A percentile compares a stretch with the other conserved stretches of the same genome.
phyloP scores from a whole-genome alignment of 2,888 invertebrate genomes.

The Lamproptera curius region DNA sequence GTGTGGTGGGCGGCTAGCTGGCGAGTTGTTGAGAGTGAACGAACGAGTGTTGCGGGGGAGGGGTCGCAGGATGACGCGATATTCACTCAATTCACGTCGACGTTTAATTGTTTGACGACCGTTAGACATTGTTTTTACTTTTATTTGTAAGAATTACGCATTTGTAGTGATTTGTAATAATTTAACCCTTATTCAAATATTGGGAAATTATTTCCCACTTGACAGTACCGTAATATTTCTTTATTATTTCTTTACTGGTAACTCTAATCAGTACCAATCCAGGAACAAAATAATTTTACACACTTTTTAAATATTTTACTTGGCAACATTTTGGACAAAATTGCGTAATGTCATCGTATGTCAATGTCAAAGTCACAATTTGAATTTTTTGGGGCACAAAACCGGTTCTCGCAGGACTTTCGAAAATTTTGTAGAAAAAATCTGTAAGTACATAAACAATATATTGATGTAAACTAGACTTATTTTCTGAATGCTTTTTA shows the following conservation, averaged over 20 bases:
- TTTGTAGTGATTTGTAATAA: no score
- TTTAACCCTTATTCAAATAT: no score
- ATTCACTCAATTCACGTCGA: no score
- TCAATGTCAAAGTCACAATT: constrained; percentile 20
- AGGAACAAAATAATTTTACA: constrained; percentile 14
- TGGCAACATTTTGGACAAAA: constrained; percentile 13
- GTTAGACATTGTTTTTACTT: no score
- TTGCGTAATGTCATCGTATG: constrained; percentile 12
- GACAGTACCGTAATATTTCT: constrained; percentile 14
- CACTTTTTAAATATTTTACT: constrained; percentile 13
- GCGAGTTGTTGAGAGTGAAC: no score
- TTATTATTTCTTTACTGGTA: constrained; percentile 14
- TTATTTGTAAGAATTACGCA: no score
- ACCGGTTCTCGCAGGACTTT: constrained; percentile 15
- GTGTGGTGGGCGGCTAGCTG: no score
- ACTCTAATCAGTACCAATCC: constrained; percentile 9
- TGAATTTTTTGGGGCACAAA: constrained; percentile 17
- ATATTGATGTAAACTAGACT: constrained; percentile 19
- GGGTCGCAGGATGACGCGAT: no score
- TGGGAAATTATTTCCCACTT: constrained; percentile 15
- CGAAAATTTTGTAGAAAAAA: constrained; percentile 15
- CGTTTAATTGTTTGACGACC: no score
- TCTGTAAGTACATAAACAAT: constrained; percentile 17
- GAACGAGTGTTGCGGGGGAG: no score
- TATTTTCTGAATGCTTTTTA: constrained; percentile 20